Conservation (phyloP, 2,113 vertebrate species). For the Xenopus laevis region DNA sequence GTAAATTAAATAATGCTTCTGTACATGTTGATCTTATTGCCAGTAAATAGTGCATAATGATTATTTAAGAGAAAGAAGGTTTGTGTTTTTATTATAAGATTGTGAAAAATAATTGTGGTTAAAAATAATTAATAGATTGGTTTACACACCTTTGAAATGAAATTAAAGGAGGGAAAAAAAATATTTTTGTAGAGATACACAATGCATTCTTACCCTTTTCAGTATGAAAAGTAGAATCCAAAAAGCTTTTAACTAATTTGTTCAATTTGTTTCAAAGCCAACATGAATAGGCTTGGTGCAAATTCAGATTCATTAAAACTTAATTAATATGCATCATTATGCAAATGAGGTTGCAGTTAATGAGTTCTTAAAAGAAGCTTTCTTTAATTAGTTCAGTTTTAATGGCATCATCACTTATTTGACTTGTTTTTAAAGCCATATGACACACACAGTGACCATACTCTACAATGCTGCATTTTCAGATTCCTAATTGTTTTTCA, state of each 20-base stretch:
- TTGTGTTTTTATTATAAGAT: slow-evolving; percentile 80
- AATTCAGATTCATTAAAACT: slow-evolving; percentile 99
- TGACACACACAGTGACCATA: slow-evolving; percentile 84
- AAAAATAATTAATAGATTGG: slow-evolving; percentile 98
- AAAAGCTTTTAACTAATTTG: slow-evolving; percentile 99
- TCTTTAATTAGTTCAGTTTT: slow-evolving; percentile 99
- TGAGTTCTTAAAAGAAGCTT: slow-evolving; percentile 99
- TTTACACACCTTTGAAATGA: slow-evolving; percentile 82
- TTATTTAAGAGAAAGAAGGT: slow-evolving; percentile 57
- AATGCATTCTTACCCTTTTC: slow-evolving; percentile 96
- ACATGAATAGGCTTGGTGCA: slow-evolving; percentile 99
- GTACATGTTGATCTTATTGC: slow-evolving; percentile 51
- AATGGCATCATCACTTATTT: slow-evolving; percentile 99
- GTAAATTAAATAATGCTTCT: neutral
- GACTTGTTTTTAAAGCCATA: slow-evolving; percentile 99
- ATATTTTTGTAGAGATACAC: slow-evolving; percentile 82
- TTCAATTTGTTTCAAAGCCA: slow-evolving; percentile 99
- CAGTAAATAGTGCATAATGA: slow-evolving; percentile 62
- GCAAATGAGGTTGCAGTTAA: slow-evolving; percentile 99
- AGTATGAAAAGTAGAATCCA: slow-evolving; percentile 98
- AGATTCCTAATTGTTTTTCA: slow-evolving; percentile 67
- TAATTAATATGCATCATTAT: slow-evolving; percentile 99
- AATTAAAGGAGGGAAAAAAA: slow-evolving; percentile 71
- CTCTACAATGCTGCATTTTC: slow-evolving; percentile 67
- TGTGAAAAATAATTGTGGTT: slow-evolving; percentile 88